These are phyloP conservation scores for Myiothlypis coronata DNA, from an alignment of 2,797 vertebrate genomes.

Conservation along the genomic window DNA sequence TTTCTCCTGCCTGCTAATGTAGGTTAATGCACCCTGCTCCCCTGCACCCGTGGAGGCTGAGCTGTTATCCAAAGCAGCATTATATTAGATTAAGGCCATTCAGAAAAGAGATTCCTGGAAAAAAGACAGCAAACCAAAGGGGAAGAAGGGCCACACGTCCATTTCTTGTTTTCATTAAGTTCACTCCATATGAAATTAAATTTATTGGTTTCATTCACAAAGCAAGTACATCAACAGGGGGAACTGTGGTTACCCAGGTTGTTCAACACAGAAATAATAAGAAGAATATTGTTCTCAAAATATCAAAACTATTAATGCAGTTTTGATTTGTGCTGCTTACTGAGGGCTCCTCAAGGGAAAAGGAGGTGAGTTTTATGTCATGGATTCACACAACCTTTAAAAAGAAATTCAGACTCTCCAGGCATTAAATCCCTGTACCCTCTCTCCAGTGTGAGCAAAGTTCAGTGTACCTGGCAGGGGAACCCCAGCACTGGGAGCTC, in stretches of 20 bases:
- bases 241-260: neutral
- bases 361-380: neutral
- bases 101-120: neutral
- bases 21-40: constrained; percentile 19
- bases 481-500: neutral
- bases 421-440: neutral
- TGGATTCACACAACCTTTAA: neutral
- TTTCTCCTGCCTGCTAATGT: neutral
- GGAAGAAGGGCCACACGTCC: neutral
- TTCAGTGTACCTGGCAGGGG: neutral
- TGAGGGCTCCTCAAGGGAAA: neutral
- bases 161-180: neutral
- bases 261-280: neutral
- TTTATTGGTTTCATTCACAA: neutral
- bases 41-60: neutral
- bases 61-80: constrained; percentile 36
- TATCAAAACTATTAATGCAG: neutral
- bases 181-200: neutral
- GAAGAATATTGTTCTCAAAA: neutral
- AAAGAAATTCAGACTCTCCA: neutral
- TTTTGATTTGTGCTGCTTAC: neutral
- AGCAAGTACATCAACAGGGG: neutral
- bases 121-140: neutral
- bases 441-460: neutral
- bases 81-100: constrained; percentile 29